These are phyloP conservation scores for Caerostris darwini DNA, from an alignment of 1,140 invertebrate genomes.

Conservation along the genomic window DNA sequence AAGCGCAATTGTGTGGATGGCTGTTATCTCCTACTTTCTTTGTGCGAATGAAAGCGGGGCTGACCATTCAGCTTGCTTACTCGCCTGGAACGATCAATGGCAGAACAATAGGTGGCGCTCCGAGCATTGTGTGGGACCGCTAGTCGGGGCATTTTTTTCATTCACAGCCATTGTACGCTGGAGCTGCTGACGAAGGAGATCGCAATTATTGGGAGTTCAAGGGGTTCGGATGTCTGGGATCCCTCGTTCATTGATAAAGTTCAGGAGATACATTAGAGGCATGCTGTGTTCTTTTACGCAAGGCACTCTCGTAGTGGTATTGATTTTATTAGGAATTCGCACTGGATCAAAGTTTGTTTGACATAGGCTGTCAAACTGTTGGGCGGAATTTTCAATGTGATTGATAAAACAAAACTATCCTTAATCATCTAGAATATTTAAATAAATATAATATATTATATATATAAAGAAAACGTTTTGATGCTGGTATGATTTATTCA, in stretches of 20 bases:
- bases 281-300: background rate
- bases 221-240: constrained; percentile 8
- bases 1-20: background rate
- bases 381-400: too few relatives aligned
- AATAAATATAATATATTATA: too few relatives aligned
- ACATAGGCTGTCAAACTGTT: too few relatives aligned
- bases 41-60: constrained; percentile 15
- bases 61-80: constrained; percentile 45
- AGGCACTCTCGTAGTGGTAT: background rate
- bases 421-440: too few relatives aligned
- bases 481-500: too few relatives aligned
- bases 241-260: background rate
- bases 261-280: background rate
- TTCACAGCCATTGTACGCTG: background rate
- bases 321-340: background rate
- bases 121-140: constrained; percentile 9
- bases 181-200: constrained; percentile 14
- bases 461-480: too few relatives aligned
- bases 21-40: constrained; percentile 15
- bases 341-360: too few relatives aligned
- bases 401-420: too few relatives aligned
- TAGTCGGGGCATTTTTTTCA: background rate
- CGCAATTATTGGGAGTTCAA: constrained; percentile 7
- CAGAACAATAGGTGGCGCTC: constrained; percentile 16
- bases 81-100: constrained; percentile 51